Conservation (phyloP, 53 echinoderm and acorn worm species). For the Patiria pectinifera region DNA sequence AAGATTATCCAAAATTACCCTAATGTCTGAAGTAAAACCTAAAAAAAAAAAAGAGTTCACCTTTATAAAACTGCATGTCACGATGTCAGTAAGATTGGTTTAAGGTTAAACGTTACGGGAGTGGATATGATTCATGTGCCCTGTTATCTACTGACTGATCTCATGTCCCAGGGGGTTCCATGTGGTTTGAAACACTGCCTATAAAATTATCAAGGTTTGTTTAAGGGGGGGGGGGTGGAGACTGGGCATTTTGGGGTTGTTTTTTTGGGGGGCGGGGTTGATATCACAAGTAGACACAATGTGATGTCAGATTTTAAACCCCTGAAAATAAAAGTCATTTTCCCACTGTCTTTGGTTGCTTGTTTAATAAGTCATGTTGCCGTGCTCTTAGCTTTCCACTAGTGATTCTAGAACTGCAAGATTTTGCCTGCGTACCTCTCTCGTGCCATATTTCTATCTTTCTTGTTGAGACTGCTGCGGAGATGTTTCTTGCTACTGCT, state of each 20-base stretch:
- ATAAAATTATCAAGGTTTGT: too few species aligned
- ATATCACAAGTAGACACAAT: too few species aligned
- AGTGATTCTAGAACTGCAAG: neutral
- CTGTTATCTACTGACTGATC: neutral
- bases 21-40: neutral
- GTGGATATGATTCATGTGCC: conserved; percentile 9
- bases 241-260: too few species aligned
- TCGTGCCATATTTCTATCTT: neutral
- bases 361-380: neutral
- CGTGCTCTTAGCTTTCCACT: neutral
- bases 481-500: neutral
- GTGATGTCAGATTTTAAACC: too few species aligned
- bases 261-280: too few species aligned
- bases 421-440: neutral
- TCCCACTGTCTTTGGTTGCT: neutral
- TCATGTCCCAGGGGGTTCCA: neutral
- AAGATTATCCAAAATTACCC: too few species aligned
- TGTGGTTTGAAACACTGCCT: neutral
- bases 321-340: neutral
- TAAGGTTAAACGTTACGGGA: neutral
- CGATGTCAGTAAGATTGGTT: neutral
- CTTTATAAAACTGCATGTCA: neutral
- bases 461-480: neutral
- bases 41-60: neutral
- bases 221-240: too few species aligned